Evolutionary conservation across 2,113 vertebrate genomes (phyloP).

Genomic region (Neoarius graeffei): DNA sequence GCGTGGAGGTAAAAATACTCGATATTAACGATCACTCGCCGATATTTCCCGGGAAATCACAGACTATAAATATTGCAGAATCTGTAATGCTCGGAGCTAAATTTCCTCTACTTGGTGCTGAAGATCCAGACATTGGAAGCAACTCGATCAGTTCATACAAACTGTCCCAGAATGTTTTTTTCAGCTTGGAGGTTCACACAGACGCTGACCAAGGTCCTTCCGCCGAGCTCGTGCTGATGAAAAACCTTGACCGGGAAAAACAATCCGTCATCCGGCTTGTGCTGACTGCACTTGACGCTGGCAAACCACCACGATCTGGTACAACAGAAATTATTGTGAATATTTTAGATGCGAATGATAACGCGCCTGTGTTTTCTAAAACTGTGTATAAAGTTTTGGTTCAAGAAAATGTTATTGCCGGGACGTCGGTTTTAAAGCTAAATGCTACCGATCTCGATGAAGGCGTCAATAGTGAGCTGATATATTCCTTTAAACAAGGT

Average conservation of each 20-base stretch:
- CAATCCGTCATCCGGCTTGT: constrained; percentile 56
- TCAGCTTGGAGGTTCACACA: constrained; percentile 59
- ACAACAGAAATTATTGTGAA: constrained; percentile 59
- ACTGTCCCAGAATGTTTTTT: constrained; percentile 63
- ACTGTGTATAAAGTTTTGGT: constrained; percentile 58
- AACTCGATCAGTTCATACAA: constrained; percentile 65
- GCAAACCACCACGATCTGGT: constrained; percentile 63
- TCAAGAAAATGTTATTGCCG: constrained; percentile 55
- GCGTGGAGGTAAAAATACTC: constrained; percentile 64
- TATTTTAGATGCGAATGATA: constrained; percentile 67
- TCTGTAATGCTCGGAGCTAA: constrained; percentile 42
- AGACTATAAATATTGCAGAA: constrained; percentile 60
- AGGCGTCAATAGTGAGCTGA: constrained; percentile 55
- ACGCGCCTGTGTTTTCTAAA: constrained; percentile 60
- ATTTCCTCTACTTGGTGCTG: constrained; percentile 63
- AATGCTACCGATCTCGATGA: constrained; percentile 66
- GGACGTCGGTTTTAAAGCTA: constrained; percentile 54
- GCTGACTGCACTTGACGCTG: constrained; percentile 69
- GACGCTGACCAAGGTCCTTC: constrained; percentile 68
- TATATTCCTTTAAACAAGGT: constrained; percentile 44
- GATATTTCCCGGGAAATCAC: constrained; percentile 47
- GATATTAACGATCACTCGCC: constrained; percentile 73
- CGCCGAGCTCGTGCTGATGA: constrained; percentile 68
- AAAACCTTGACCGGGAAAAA: constrained; percentile 68
- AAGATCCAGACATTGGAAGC: constrained; percentile 66